A percentile compares a stretch with the other conserved stretches of the same genome.
Evolutionary conservation across 2,888 invertebrate species (phyloP).

Genomic region (Nymphalis polychloros): DNA sequence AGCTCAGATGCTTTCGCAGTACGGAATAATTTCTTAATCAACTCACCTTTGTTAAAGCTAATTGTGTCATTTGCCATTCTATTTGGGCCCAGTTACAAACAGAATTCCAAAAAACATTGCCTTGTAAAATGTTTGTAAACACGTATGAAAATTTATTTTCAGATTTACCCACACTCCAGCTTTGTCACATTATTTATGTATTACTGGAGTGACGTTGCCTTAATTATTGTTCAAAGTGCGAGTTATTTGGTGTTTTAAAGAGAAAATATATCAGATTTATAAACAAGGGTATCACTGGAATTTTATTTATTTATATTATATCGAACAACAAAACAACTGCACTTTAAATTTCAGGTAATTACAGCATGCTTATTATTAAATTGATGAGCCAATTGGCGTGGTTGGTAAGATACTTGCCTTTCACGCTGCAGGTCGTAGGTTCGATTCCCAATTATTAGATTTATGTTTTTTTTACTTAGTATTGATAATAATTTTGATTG

Average conservation of each 20-base stretch:
- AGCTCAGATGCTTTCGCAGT: slow-evolving; percentile 49
- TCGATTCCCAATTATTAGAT: too few species aligned
- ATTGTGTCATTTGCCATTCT: slow-evolving; percentile 68
- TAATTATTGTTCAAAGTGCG: slow-evolving; percentile 28
- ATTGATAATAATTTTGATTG: too few species aligned
- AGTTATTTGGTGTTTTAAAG: slow-evolving; percentile 20
- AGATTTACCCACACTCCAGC: slow-evolving; percentile 35
- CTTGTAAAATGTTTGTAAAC: slow-evolving; percentile 44
- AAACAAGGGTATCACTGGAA: too few species aligned
- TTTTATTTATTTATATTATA: too few species aligned
- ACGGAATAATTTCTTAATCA: slow-evolving; percentile 69
- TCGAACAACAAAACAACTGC: too few species aligned
- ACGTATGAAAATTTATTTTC: slow-evolving; percentile 39
- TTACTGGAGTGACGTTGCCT: slow-evolving; percentile 19
- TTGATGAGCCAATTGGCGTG: too few species aligned
- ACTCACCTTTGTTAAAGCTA: slow-evolving; percentile 67
- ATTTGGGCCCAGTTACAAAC: slow-evolving; percentile 55
- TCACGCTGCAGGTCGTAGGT: too few species aligned
- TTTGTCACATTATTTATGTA: slow-evolving; percentile 34
- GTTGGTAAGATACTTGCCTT: too few species aligned
- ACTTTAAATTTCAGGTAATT: too few species aligned
- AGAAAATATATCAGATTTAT: too few species aligned
- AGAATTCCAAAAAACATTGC: slow-evolving; percentile 50
- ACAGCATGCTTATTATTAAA: too few species aligned
- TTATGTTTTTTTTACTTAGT: too few species aligned